Percentiles rank a stretch among this genome's conserved stretches.
phyloP scores from a whole-genome alignment of 2,113 vertebrate genomes.

The Platichthys stellatus region DNA sequence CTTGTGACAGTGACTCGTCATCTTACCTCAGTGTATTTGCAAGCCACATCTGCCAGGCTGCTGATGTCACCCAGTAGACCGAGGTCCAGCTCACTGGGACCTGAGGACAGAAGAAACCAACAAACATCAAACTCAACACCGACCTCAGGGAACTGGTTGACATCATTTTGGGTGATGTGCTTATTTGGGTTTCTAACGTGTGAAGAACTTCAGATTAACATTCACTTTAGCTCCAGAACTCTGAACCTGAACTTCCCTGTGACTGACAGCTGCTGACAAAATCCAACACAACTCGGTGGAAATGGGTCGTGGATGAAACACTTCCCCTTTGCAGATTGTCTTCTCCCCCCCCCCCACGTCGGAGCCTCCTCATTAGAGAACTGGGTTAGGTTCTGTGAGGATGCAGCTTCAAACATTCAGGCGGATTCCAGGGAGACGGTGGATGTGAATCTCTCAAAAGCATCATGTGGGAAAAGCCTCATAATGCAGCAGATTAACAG shows the following conservation, averaged over 20 bases:
- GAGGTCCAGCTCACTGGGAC: slow-evolving; percentile 88
- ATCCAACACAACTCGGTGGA: slow-evolving; percentile 25
- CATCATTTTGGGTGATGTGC: no score
- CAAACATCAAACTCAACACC: background rate
- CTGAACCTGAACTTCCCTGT: background rate
- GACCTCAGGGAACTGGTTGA: background rate
- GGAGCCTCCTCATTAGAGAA: slow-evolving; percentile 30
- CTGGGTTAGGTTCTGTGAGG: slow-evolving; percentile 32
- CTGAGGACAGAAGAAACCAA: slow-evolving; percentile 75
- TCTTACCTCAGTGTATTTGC: slow-evolving; percentile 91
- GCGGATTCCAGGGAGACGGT: background rate
- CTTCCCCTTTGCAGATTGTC: slow-evolving; percentile 31
- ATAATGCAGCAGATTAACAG: background rate
- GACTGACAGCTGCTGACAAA: slow-evolving; percentile 14
- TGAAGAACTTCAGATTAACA: no score
- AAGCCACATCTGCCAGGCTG: slow-evolving; percentile 81
- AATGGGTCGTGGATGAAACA: slow-evolving; percentile 55
- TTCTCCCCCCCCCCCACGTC: background rate
- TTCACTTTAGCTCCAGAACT: background rate
- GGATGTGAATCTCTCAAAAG: slow-evolving; percentile 24
- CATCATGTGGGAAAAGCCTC: slow-evolving; percentile 2
- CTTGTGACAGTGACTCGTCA: background rate
- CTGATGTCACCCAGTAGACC: slow-evolving; percentile 85
- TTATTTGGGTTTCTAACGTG: no score
- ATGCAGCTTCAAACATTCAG: slow-evolving; percentile 26